phyloP scores from a whole-genome alignment of 2,797 vertebrate genomes.

The Helostoma temminkii region DNA sequence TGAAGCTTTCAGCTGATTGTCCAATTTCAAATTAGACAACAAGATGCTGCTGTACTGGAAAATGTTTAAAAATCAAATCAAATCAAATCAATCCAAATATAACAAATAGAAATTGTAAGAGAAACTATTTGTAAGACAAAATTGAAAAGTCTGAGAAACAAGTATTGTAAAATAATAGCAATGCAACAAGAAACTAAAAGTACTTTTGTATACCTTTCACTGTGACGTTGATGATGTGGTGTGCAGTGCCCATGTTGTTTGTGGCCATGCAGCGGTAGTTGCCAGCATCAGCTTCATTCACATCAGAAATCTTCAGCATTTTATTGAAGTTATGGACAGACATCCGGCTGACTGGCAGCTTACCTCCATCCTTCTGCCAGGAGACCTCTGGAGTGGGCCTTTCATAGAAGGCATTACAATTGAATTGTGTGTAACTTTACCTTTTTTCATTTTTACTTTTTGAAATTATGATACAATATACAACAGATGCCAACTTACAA shows the following conservation, averaged over 20 bases:
- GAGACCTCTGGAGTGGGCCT: constrained; percentile 94
- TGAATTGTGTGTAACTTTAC: neutral
- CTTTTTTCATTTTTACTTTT: no score
- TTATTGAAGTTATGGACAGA: constrained; percentile 91
- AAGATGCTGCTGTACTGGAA: no score
- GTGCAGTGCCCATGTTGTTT: constrained; percentile 86
- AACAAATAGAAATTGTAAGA: no score
- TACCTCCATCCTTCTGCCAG: constrained; percentile 92
- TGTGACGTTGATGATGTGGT: constrained; percentile 91
- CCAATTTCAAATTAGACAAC: no score
- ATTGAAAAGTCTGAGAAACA: neutral
- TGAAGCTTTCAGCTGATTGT: no score
- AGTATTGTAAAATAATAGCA: neutral
- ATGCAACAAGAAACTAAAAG: neutral
- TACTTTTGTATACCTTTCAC: constrained; percentile 89
- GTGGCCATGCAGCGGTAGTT: constrained; percentile 91
- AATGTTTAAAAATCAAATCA: no score
- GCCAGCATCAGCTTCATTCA: constrained; percentile 92
- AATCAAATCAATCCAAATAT: no score
- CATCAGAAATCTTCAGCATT: constrained; percentile 90
- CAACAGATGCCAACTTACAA: constrained; percentile 85
- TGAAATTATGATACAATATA: neutral
- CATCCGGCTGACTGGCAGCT: constrained; percentile 85
- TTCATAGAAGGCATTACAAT: constrained; percentile 17
- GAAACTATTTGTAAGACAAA: no score